Base-by-base conservation (phyloP, 2,797 vertebrate species). In the Manis crassicaudata region DNA sequence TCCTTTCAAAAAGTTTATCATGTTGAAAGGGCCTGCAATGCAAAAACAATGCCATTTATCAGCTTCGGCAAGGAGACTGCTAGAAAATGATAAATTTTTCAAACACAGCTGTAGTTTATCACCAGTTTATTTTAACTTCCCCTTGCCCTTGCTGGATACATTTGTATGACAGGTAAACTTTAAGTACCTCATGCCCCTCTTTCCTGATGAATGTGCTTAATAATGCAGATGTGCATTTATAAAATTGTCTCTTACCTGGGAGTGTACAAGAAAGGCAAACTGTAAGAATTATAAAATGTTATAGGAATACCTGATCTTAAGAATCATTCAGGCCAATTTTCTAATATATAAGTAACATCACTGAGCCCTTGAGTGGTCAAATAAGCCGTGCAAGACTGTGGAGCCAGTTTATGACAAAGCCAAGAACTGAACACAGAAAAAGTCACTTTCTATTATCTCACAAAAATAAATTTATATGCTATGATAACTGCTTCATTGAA, bases 1-100 rank as follows among this genome's bases (percentile, higher is more conserved):
- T 98, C 95, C 94, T 97, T 98, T 98, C 97, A 97, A 97, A 97
- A 97, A 97, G 97, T 98, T 98, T 98, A 98, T 98, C 98, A 97
- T 95, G 96, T 97, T 90, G 93, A 94, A 98, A 95, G 37, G 88
- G 96, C 90, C 95, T 96, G 92, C 92, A 92, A 97, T 98, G 96
- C 96, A 98, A 97, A 98, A 97, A 97, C 96, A 98, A 97, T 97
- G 95, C 93, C 93, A 98, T 98, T 98, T 95, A 98, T 98, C 97
- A 97, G 94, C 56, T 5, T 18, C 11, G 90, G 96, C 88, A 87
- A 93, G 93, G 91, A 94, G 88, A 88, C 93, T 81, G 81, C 93
- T 73, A 84, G 81, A 94, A 96, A 97, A 96, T 97, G 96, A 98
- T 97, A 73, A 84, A 98, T 98, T 97, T 97, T 92, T 97, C 94